A percentile compares a stretch with the other conserved stretches of the same genome.
phyloP scores from a whole-genome alignment of 2,888 invertebrate genomes.

The Amaurobius ferox region DNA sequence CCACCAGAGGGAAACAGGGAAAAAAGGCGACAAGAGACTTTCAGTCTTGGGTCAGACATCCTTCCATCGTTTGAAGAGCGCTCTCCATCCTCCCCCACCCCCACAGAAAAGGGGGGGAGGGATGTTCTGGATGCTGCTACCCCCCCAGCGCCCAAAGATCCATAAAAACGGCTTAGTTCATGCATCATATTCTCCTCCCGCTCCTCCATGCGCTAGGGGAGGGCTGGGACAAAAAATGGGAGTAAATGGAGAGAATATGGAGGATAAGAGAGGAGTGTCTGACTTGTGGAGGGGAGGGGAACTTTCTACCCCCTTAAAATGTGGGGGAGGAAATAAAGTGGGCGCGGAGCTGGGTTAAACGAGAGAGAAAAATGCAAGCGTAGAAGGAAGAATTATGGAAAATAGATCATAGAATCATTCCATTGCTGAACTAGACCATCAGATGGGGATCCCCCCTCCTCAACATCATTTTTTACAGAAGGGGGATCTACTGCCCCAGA shows the following conservation, averaged over 20 bases:
- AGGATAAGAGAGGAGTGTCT: conserved; percentile 69
- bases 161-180: conserved; percentile 71
- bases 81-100: conserved; percentile 38
- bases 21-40: conserved; percentile 67
- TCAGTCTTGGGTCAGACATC: conserved; percentile 66
- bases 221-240: conserved; percentile 52
- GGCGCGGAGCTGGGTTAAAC: conserved; percentile 59
- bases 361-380: conserved; percentile 70
- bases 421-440: conserved; percentile 69
- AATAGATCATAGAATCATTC: conserved; percentile 71
- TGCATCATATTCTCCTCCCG: conserved; percentile 67
- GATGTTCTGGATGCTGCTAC: neutral
- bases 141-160: conserved; percentile 66
- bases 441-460: conserved; percentile 31
- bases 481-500: neutral
- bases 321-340: conserved; percentile 48
- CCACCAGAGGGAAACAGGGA: conserved; percentile 20
- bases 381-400: conserved; percentile 70
- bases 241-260: conserved; percentile 71
- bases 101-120: neutral
- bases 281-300: conserved; percentile 42
- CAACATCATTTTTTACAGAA: conserved; percentile 31
- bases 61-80: conserved; percentile 62
- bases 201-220: conserved; percentile 13
- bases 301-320: neutral